Evolutionary conservation across 2,797 vertebrate genomes (phyloP).

Genomic region (Luscinia megarhynchos): DNA sequence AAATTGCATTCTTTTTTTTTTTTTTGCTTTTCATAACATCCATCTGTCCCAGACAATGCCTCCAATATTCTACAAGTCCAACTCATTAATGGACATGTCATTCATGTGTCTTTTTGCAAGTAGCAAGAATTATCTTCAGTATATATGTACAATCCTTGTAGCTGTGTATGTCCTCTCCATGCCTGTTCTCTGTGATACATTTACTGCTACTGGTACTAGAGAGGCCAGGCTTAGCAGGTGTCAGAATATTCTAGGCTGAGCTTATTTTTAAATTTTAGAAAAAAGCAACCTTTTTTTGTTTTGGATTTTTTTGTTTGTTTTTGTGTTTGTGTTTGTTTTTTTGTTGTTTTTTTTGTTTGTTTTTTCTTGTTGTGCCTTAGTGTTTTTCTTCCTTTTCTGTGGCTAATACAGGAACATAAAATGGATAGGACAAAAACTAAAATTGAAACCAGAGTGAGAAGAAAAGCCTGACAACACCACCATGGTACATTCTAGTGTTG

Average conservation of each 20-base stretch:
- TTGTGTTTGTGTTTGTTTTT: neutral
- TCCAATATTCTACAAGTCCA: neutral
- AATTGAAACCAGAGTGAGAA: neutral
- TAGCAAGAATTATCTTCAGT: neutral
- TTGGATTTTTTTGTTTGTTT: neutral
- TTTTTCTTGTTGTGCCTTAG: neutral
- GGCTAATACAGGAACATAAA: neutral
- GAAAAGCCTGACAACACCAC: neutral
- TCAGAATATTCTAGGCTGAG: neutral
- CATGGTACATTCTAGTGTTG: neutral
- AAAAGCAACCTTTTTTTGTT: rapidly evolving
- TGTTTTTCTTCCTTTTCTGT: neutral
- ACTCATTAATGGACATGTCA: rapidly evolving
- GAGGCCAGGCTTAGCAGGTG: neutral
- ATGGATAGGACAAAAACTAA: neutral
- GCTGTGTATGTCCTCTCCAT: neutral
- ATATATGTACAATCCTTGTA: neutral
- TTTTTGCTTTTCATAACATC: neutral
- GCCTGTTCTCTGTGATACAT: neutral
- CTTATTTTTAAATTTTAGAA: neutral
- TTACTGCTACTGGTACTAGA: neutral
- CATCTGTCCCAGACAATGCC: neutral
- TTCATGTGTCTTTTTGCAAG: neutral
- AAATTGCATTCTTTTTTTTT: neutral
- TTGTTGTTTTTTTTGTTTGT: neutral